phyloP scores from a whole-genome alignment of 2,797 vertebrate genomes.

The Emys orbicularis region DNA sequence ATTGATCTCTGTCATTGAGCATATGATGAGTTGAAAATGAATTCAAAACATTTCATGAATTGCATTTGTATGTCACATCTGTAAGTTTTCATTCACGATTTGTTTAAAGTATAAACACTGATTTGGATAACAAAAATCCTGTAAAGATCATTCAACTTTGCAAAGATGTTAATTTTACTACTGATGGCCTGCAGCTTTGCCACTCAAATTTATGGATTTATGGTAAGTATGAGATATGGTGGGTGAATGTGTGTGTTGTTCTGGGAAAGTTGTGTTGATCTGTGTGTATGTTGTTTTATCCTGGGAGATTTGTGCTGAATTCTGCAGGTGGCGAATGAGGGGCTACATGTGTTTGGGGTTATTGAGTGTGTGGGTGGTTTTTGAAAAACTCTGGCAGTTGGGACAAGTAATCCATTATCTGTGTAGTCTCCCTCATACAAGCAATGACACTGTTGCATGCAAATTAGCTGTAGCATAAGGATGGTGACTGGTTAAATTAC shows the following conservation, averaged over 20 bases:
- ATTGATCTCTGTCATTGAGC: not conserved
- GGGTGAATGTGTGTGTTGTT: no score
- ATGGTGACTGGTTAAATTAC: not conserved
- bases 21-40: not conserved
- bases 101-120: not conserved
- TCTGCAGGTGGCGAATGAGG: no score
- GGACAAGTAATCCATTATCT: not conserved
- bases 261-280: no score
- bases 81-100: conserved; percentile 1
- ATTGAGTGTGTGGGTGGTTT: not conserved
- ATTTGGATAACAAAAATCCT: conserved; percentile 9
- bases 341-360: no score
- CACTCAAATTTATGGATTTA: no score
- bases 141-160: not conserved
- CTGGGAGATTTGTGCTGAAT: no score
- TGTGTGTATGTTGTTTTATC: no score
- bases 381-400: not conserved
- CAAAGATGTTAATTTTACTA: not conserved
- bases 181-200: no score
- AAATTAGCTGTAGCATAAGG: not conserved
- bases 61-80: not conserved
- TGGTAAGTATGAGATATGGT: no score
- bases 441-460: not conserved
- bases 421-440: not conserved
- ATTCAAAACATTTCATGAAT: conserved; percentile 24